Conservation (phyloP, 92 coral and sea anemone genomes). For the Palythoa grandiflora region DNA sequence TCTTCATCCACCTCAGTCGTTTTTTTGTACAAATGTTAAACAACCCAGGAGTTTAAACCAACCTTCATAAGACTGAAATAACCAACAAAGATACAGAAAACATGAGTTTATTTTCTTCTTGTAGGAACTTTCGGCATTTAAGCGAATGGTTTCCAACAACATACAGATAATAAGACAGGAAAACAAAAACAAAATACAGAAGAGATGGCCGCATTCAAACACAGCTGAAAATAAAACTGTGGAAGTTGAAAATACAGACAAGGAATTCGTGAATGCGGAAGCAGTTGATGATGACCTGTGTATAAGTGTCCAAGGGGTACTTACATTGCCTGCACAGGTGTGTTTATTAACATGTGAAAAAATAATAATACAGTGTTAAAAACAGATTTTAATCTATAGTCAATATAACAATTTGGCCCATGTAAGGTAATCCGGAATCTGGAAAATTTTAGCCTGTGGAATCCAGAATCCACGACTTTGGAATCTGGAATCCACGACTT, state of each 20-base stretch:
- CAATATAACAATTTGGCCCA: too few relatives aligned
- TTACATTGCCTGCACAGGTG: constrained; percentile 35
- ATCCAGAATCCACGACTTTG: too few relatives aligned
- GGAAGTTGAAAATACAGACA: background rate
- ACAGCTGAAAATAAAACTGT: background rate
- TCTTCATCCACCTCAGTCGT: too few relatives aligned
- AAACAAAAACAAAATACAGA: background rate
- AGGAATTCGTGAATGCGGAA: constrained; percentile 1
- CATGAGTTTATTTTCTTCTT: background rate
- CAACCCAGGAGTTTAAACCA: too few relatives aligned
- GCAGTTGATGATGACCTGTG: constrained; percentile 43
- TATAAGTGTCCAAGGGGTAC: constrained; percentile 35
- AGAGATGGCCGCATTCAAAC: background rate
- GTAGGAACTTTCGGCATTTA: constrained; percentile 27
- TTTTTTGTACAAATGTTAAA: too few relatives aligned
- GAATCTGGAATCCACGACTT: too few relatives aligned
- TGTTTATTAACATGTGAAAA: background rate
- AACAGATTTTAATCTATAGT: background rate
- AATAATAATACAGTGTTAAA: background rate
- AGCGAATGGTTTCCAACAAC: constrained; percentile 36
- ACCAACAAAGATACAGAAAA: background rate
- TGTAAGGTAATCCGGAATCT: too few relatives aligned
- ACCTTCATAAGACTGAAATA: too few relatives aligned
- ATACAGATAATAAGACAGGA: constrained; percentile 10
- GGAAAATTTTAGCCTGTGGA: too few relatives aligned